Conservation (phyloP, 2,113 vertebrate species). For the Neopipo cinnamomea region DNA sequence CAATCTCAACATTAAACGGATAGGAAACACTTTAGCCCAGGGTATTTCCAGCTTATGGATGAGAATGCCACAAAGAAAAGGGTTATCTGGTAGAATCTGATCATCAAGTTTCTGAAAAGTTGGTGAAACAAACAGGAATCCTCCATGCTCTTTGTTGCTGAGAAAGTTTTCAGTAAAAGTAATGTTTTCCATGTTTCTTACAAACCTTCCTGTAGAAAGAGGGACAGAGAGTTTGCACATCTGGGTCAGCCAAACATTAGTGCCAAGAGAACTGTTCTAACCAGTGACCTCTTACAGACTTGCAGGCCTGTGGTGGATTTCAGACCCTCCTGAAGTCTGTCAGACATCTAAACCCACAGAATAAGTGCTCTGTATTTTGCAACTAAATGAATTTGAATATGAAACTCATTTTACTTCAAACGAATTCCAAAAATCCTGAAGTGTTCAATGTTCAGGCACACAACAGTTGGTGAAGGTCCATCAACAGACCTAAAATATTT, state of each 20-base stretch:
- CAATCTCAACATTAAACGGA: constrained; percentile 88
- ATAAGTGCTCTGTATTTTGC: not conserved
- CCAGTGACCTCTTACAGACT: not conserved
- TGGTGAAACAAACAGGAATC: constrained; percentile 89
- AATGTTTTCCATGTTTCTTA: constrained; percentile 88
- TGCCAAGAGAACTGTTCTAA: not conserved
- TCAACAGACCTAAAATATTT: not conserved
- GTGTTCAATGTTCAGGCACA: not conserved
- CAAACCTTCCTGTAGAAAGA: constrained; percentile 80
- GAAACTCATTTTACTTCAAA: not conserved
- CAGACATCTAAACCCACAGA: not conserved
- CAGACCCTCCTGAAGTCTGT: not conserved
- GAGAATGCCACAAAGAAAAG: constrained; percentile 88
- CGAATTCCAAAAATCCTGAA: not conserved
- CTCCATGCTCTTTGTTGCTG: constrained; percentile 87
- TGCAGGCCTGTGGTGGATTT: fast-evolving
- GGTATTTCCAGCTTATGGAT: constrained; percentile 94
- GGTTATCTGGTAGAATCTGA: constrained; percentile 79
- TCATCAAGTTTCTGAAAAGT: constrained; percentile 85
- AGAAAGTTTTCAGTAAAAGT: constrained; percentile 90
- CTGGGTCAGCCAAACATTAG: not conserved
- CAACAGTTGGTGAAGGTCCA: not conserved
- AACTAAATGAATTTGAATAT: not conserved
- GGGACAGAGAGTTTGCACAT: not conserved
- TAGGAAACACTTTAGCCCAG: constrained; percentile 95